Evolutionary conservation across 2,113 vertebrate species (phyloP), one percentile per base, ranked within the genome.

Genomic region (Microcebus jonahi): DNA sequence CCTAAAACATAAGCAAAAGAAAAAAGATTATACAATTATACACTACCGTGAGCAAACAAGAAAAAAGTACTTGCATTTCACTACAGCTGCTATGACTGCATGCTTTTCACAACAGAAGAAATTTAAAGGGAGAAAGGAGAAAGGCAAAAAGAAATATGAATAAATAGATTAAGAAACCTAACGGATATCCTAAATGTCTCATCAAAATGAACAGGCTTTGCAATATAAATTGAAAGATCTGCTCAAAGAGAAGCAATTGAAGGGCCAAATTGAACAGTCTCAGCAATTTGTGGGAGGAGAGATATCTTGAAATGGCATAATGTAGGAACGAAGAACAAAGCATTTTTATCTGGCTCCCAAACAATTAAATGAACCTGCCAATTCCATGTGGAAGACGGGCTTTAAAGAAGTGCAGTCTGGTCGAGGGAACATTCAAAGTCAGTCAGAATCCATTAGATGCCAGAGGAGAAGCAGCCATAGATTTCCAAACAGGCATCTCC

Each of bases 291-390:
- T 96, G 77, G 91, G 85, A 97, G 95, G 82, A 96, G 81, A 97
- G 77, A 97, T 20, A 82, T 36, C 96, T 34, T 87, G 90, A 86
- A 73, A 92, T 27, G 76, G 84, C 88, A 93, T 88, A 90, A 97
- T 48, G 67, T 8, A 71, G 57, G 90, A 96, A 84, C 79, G 95
- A 88, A 95, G 97, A 82, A 95, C 86, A 96, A 84, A 94, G 76
- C 93, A 50, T 95, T 92, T 94, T 93, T 89, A 96, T 96, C 89
- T 90, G 90, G 82, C 50, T 93, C 80, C 87, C 79, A 97, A 94
- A 75, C 70, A 97, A 82, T 88, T 75, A 96, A 96, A 94, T 57
- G 97, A 97, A 94, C 71, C 89, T 96, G 90, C 68, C 97, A 96
- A 94, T 77, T 92, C 92, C 57, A 65, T 14, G 48, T 21, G 63